Conservation (phyloP, 2,888 invertebrate species). For the Eupithecia insigniata region DNA sequence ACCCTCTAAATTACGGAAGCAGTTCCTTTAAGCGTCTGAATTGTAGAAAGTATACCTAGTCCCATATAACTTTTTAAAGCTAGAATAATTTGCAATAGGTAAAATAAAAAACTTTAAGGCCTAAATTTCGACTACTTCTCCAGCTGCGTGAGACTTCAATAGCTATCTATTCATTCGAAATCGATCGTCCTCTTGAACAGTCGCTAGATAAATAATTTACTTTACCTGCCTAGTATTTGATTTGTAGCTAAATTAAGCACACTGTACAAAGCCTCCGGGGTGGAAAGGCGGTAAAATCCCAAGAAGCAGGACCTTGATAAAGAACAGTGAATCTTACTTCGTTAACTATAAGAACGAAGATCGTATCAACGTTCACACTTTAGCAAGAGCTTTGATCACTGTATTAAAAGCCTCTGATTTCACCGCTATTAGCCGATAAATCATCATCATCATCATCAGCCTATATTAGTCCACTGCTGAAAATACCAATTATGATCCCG, state of each 20-base stretch:
- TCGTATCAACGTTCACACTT: conserved; percentile 4
- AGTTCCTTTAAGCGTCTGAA: not conserved
- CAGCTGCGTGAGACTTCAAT: not conserved
- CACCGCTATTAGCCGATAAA: conserved; percentile 17
- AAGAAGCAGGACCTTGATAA: conserved; percentile 11
- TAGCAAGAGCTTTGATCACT: conserved; percentile 55
- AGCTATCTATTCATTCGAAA: conserved; percentile 31
- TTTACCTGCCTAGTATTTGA: conserved; percentile 49
- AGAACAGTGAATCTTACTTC: conserved; percentile 23
- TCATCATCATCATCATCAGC: too few species aligned
- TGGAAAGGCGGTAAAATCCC: conserved; percentile 46
- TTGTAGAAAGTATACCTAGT: not conserved
- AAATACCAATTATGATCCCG: too few species aligned
- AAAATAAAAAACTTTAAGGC: not conserved
- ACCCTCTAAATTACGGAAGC: conserved; percentile 6
- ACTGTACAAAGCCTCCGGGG: conserved; percentile 47
- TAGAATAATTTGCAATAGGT: not conserved
- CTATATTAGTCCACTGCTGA: too few species aligned
- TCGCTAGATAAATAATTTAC: conserved; percentile 43
- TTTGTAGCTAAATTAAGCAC: conserved; percentile 49
- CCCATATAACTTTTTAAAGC: not conserved
- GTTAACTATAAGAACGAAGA: conserved; percentile 7
- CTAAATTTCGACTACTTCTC: not conserved
- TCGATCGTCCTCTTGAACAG: conserved; percentile 40
- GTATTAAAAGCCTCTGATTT: conserved; percentile 46